phyloP scores from a whole-genome alignment of 2,113 vertebrate genomes.

The Triplophysa siluroides region DNA sequence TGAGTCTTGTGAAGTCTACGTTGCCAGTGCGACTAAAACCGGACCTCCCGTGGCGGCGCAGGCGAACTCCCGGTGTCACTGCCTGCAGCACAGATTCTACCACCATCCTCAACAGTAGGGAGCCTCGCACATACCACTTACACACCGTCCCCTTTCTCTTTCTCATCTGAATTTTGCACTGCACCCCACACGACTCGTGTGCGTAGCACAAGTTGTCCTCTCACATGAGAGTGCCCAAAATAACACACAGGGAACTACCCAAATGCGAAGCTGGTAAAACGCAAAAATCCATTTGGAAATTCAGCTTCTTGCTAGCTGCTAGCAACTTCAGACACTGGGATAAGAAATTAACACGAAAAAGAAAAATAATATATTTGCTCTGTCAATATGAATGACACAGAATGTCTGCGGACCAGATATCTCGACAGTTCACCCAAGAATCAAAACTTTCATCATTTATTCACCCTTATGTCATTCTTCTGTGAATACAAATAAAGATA shows the following conservation, averaged over 20 bases:
- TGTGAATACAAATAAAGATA: no score
- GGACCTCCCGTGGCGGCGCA: conserved; percentile 20
- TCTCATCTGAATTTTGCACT: conserved; percentile 21
- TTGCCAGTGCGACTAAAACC: conserved; percentile 24
- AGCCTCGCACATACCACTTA: conserved; percentile 13
- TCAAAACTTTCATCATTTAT: no score
- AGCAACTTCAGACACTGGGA: no score
- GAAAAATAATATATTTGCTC: background rate
- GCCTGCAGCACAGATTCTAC: conserved; percentile 28
- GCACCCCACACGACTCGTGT: background rate
- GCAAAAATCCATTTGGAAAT: no score
- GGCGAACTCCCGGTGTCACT: conserved; percentile 23
- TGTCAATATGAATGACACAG: background rate
- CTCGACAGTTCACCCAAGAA: background rate
- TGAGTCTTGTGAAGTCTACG: background rate
- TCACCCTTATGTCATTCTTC: no score
- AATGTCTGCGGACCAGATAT: background rate
- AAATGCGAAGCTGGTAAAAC: background rate
- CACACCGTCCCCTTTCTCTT: conserved; percentile 25
- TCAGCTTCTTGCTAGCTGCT: no score
- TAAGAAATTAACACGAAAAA: no score
- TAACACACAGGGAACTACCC: conserved; percentile 37
- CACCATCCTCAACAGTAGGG: conserved; percentile 32
- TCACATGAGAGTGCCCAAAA: conserved; percentile 41
- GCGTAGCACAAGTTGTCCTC: conserved; percentile 26